Percentiles rank a stretch among this genome's conserved stretches.
phyloP scores from a whole-genome alignment of 2,888 invertebrate genomes.

The Agonopterix subpropinquella region DNA sequence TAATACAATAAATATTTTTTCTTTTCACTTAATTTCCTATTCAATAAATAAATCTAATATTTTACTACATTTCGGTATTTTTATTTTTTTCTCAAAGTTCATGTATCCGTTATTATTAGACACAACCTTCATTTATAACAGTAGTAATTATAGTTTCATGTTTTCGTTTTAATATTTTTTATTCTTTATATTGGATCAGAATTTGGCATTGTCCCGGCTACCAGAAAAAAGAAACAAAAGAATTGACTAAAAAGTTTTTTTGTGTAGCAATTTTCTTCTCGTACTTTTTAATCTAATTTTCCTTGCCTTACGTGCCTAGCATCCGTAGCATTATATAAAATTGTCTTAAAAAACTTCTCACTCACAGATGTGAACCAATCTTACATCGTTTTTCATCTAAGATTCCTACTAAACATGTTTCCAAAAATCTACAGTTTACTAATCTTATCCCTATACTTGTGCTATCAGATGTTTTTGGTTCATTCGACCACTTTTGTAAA shows the following conservation, averaged over 20 bases:
- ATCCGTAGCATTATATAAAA: constrained; percentile 46
- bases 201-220: constrained; percentile 59
- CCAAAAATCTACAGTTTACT: constrained; percentile 70
- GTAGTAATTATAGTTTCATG: constrained; percentile 45
- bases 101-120: constrained; percentile 66
- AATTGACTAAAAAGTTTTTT: constrained; percentile 32
- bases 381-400: constrained; percentile 30
- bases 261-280: constrained; percentile 22
- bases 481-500: constrained; percentile 13
- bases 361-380: constrained; percentile 46
- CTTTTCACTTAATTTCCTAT: constrained; percentile 55
- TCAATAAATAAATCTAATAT: constrained; percentile 69
- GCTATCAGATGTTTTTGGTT: constrained; percentile 51
- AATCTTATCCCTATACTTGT: constrained; percentile 56
- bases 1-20: constrained; percentile 71
- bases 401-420: constrained; percentile 67
- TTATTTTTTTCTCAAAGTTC: constrained; percentile 28
- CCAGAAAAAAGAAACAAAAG: constrained; percentile 32
- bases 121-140: constrained; percentile 68
- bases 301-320: constrained; percentile 27
- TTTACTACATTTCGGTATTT: constrained; percentile 46
- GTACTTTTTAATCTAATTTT: constrained; percentile 15
- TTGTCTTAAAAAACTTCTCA: constrained; percentile 55
- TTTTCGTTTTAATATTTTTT: constrained; percentile 20
- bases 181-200: constrained; percentile 31